Percentiles rank a stretch among this genome's conserved stretches.
These are phyloP conservation scores for Chelidonichthys spinosus DNA, from an alignment of 2,797 vertebrate genomes.

Conservation along the genomic window DNA sequence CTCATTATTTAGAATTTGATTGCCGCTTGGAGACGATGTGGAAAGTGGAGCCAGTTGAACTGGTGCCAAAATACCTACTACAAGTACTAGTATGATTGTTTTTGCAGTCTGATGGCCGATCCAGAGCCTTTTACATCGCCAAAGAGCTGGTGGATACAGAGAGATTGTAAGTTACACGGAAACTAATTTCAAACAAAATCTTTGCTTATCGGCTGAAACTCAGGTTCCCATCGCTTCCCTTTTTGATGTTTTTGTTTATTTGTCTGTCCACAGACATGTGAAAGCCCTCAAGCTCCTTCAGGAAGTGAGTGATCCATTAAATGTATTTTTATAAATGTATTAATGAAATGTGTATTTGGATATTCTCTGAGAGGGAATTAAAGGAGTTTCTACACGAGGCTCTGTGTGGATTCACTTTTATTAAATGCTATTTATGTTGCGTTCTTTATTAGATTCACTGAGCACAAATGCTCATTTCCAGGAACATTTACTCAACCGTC, in stretches of 20 bases:
- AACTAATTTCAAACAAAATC: slow-evolving; percentile 21
- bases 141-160: slow-evolving; percentile 94
- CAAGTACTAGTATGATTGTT: slow-evolving; percentile 53
- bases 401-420: not conserved
- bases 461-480: not conserved
- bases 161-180: slow-evolving; percentile 87
- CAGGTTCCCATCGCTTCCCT: not conserved
- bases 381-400: not conserved
- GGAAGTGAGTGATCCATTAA: slow-evolving; percentile 83
- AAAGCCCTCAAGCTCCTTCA: slow-evolving; percentile 89
- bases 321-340: not conserved
- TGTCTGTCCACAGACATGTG: slow-evolving; percentile 88
- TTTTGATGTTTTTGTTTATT: slow-evolving; percentile 35
- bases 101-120: slow-evolving; percentile 90
- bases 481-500: slow-evolving; percentile 2
- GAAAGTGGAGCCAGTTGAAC: slow-evolving; percentile 29
- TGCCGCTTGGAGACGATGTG: slow-evolving; percentile 29
- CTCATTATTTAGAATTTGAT: slow-evolving; percentile 62
- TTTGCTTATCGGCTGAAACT: not conserved
- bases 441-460: not conserved
- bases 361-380: not conserved
- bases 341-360: not conserved
- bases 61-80: slow-evolving; percentile 33
- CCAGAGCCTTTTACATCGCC: slow-evolving; percentile 90
- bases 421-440: not conserved